phyloP scores from a whole-genome alignment of 2,113 vertebrate species.

The Pao palembangensis region DNA sequence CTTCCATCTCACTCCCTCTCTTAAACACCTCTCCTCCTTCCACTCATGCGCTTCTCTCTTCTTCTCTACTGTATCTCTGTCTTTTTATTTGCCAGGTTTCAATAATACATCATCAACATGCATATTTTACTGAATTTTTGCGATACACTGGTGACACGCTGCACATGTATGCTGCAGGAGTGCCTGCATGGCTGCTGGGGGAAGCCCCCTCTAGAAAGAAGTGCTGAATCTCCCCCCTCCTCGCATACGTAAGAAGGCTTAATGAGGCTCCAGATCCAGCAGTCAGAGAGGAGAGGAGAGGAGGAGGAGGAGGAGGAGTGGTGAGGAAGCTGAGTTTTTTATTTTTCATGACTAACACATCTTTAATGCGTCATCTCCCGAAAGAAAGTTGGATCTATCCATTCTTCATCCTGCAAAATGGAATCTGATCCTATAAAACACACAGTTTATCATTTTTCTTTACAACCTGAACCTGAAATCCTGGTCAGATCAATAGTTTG shows the following conservation, averaged over 20 bases:
- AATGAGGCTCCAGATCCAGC: slow-evolving; percentile 27
- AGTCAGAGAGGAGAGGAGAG: not conserved
- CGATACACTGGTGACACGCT: slow-evolving; percentile 10
- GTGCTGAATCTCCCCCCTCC: slow-evolving; percentile 28
- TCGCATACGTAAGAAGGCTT: slow-evolving; percentile 35
- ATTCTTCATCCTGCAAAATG: not conserved
- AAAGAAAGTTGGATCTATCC: not conserved
- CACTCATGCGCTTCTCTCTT: slow-evolving; percentile 1
- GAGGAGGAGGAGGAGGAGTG: not conserved
- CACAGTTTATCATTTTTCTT: too few species aligned
- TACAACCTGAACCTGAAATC: too few species aligned
- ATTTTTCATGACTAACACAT: not conserved
- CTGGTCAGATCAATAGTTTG: not conserved
- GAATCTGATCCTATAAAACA: not conserved
- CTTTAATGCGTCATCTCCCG: slow-evolving; percentile 22
- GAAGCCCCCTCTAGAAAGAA: slow-evolving; percentile 33
- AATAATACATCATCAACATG: slow-evolving; percentile 46
- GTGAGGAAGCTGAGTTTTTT: not conserved
- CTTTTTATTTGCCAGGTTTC: slow-evolving; percentile 25
- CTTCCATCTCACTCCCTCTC: not conserved
- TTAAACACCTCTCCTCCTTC: not conserved
- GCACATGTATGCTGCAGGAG: slow-evolving; percentile 14
- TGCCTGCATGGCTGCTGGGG: slow-evolving; percentile 22
- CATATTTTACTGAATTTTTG: slow-evolving; percentile 46
- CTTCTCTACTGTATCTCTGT: not conserved